phyloP scores from a whole-genome alignment of 1,140 invertebrate genomes.

The Macrobrachium rosenbergii region DNA sequence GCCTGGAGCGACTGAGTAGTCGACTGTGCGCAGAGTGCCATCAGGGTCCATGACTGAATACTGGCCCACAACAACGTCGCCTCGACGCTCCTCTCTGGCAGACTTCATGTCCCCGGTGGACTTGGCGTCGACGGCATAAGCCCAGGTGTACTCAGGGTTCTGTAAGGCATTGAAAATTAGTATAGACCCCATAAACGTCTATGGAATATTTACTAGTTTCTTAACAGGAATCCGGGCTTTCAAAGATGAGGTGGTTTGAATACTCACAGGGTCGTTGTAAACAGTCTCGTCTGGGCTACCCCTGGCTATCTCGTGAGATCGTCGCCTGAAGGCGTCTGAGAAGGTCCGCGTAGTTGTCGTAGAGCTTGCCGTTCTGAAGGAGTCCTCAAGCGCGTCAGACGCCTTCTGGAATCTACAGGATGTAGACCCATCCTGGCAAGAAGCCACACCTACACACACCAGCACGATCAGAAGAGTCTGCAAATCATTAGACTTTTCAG shows the following conservation, averaged over 20 bases:
- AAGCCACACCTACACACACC: not conserved
- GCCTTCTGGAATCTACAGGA: slow-evolving; percentile 18
- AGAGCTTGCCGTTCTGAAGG: slow-evolving; percentile 16
- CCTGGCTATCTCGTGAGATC: too few species aligned
- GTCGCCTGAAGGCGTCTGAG: not conserved
- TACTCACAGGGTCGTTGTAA: slow-evolving; percentile 27
- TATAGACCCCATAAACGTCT: not conserved
- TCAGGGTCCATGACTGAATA: slow-evolving; percentile 24
- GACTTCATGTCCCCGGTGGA: slow-evolving; percentile 42
- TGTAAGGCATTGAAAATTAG: not conserved
- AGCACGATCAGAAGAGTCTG: not conserved
- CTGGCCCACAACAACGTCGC: slow-evolving; percentile 44
- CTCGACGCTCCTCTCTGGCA: slow-evolving; percentile 41
- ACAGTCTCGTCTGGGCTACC: not conserved
- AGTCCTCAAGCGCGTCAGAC: slow-evolving; percentile 12
- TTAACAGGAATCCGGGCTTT: not conserved
- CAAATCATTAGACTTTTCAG: too few species aligned
- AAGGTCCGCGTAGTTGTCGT: slow-evolving; percentile 13
- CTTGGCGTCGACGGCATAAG: slow-evolving; percentile 26
- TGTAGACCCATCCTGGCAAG: slow-evolving; percentile 24
- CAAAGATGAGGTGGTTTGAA: not conserved
- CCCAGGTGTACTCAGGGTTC: slow-evolving; percentile 36
- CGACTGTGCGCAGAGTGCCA: slow-evolving; percentile 9
- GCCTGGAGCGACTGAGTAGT: slow-evolving; percentile 27
- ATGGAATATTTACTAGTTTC: not conserved